phyloP scores from a whole-genome alignment of 2,113 vertebrate species.

The Acinonyx jubatus region DNA sequence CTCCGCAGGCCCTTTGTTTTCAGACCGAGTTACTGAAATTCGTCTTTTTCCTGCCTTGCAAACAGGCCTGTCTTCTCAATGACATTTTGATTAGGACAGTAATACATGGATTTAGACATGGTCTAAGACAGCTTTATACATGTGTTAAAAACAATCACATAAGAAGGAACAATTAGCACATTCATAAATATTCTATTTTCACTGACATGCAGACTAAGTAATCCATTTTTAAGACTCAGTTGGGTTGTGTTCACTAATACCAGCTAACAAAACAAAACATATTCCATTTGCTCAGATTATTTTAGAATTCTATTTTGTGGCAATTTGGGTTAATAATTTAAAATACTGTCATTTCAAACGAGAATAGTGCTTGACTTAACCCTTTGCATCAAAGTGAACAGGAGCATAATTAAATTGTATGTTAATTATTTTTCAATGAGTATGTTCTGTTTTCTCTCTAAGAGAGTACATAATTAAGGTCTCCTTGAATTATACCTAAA shows the following conservation, averaged over 20 bases:
- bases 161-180: neutral
- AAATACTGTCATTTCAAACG: slow-evolving; percentile 1
- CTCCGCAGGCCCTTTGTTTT: neutral
- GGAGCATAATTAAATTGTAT: neutral
- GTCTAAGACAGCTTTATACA: neutral
- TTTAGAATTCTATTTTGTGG: neutral
- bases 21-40: neutral
- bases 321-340: slow-evolving; percentile 10
- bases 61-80: neutral
- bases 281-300: neutral
- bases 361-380: neutral
- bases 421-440: slow-evolving; percentile 23
- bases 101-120: neutral
- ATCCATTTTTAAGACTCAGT: neutral
- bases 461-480: slow-evolving; percentile 22
- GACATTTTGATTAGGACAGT: neutral
- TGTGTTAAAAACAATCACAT: neutral
- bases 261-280: slow-evolving; percentile 7
- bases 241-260: neutral
- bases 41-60: neutral
- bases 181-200: neutral
- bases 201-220: neutral
- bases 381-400: neutral
- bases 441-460: neutral
- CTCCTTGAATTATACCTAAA: neutral